phyloP scores from a whole-genome alignment of 2,113 vertebrate genomes.

The Ailuropoda melanoleuca region DNA sequence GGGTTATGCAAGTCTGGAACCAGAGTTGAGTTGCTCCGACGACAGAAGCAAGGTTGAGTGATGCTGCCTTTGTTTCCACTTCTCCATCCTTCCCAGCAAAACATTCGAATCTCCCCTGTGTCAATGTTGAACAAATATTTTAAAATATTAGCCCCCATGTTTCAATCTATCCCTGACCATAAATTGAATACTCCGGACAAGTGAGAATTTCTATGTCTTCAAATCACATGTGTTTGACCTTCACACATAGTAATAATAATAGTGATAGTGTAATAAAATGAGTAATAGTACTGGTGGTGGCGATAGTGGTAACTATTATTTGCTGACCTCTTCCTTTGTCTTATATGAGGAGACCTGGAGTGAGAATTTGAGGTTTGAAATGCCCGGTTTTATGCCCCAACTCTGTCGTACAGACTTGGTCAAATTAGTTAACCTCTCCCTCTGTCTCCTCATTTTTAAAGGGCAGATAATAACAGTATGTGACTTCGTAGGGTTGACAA shows the following conservation, averaged over 20 bases:
- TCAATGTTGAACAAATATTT: neutral
- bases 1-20: neutral
- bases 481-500: neutral
- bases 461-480: neutral
- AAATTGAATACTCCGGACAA: neutral
- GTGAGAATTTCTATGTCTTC: neutral
- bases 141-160: neutral
- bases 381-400: neutral
- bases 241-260: neutral
- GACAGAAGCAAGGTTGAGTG: neutral
- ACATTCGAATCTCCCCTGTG: neutral
- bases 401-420: neutral
- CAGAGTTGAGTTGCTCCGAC: neutral
- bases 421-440: neutral
- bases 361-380: neutral
- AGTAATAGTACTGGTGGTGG: neutral
- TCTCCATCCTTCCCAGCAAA: neutral
- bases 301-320: neutral
- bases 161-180: neutral
- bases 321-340: neutral
- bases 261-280: neutral
- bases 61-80: neutral
- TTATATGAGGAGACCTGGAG: neutral
- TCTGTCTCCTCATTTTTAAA: slow-evolving; percentile 1
- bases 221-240: neutral